phyloP scores from a whole-genome alignment of 2,113 vertebrate genomes.

The Vimba vimba region DNA sequence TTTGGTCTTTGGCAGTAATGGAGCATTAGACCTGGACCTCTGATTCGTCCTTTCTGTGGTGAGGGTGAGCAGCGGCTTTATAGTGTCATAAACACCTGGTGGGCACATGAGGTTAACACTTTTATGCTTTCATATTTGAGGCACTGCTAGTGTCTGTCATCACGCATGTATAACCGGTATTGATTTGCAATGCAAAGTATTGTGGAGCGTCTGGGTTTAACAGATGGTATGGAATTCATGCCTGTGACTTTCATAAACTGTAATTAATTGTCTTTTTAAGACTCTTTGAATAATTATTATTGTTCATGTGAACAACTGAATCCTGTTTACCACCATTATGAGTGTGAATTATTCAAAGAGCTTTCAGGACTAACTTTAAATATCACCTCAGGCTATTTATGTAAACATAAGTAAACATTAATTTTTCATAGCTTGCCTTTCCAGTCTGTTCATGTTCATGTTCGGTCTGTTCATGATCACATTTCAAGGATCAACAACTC shows the following conservation, averaged over 20 bases:
- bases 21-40: not conserved
- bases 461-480: not conserved
- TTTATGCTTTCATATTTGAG: not conserved
- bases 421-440: not conserved
- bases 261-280: not conserved
- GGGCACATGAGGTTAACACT: not conserved
- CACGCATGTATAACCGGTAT: not conserved
- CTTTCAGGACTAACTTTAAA: too few species aligned
- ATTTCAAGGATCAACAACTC: not conserved
- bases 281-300: not conserved
- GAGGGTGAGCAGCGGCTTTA: not conserved
- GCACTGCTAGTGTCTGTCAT: not conserved
- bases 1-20: not conserved
- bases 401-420: too few species aligned
- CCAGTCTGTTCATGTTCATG: too few species aligned
- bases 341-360: not conserved
- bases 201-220: not conserved
- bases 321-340: not conserved
- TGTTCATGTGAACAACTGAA: not conserved
- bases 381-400: too few species aligned
- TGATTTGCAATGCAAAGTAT: conserved; percentile 28
- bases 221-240: not conserved
- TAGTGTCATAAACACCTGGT: conserved; percentile 31
- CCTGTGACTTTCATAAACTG: too few species aligned
- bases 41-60: not conserved